Evolutionary conservation across 2,113 vertebrate genomes (phyloP), one percentile per base, ranked within the genome.

Genomic region (Falco punctatus): DNA sequence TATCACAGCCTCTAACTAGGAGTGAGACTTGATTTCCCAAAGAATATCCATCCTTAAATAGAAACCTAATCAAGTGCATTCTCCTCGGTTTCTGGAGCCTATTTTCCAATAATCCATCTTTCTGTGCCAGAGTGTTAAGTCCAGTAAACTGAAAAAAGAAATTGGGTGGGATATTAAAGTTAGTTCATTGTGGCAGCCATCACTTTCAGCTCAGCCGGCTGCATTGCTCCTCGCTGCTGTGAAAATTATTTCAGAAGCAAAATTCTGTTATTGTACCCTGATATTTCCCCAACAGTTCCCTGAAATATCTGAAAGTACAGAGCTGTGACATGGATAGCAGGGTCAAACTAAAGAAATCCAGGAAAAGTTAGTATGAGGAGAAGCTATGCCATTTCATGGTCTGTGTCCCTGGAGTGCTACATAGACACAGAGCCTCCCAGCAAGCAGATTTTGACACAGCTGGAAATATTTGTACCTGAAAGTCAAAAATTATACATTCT

Each of bases 21-120:
- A 94, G 35, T 44, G 54, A 91, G 71, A 73, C 48, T 90, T 4
- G 0, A 65, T 95, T 94, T 97, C 81, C 51, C 42, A 59, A 46
- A 82, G 16, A 94, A 80, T 33, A 67, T 55, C 16, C 42, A 18
- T 91, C 74, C 71, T 80, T 83, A 88, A 92, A 87, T 6, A 93
- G 86, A 93, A 96, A 88, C 59, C 27, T 86, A 90, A 95, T 90
- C 51, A 91, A 95, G 82, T 27, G 11, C 35, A 38, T 80, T 89
- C 55, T 73, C 70, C 44, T 51, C 96, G 87, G 71, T 90, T 75
- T 74, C 81, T 4, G 18, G 66, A 92, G 32, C 62, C 74, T 71
- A 14, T 96, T 96, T 86, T 79, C 79, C 71, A 93, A 51, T 70
- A 81, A 77, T 89, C 77, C 15, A 9, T 75, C 81, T 86, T 85